Evolutionary conservation across 92 coral and sea anemone genomes (phyloP).

Genomic region (Porites lobata): DNA sequence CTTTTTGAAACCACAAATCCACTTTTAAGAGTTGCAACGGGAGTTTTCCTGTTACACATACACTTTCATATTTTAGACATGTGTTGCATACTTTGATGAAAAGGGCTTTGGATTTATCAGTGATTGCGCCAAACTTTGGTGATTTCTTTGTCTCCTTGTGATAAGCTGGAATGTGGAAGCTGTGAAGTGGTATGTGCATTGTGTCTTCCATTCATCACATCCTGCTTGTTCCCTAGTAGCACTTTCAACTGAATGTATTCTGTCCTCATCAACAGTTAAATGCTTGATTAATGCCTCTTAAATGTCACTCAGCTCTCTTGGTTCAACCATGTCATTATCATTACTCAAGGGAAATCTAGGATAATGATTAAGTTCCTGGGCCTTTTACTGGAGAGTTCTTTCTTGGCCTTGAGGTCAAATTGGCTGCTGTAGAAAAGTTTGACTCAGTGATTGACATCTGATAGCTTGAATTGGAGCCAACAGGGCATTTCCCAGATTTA

Average conservation of each 20-base stretch:
- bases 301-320: too few relatives aligned
- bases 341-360: not conserved
- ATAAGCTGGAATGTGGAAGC: constrained; percentile 7
- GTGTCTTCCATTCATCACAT: not conserved
- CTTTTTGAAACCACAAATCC: too few relatives aligned
- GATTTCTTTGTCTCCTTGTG: constrained; percentile 7
- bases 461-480: not conserved
- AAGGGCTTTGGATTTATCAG: constrained; percentile 61
- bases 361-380: not conserved
- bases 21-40: constrained; percentile 33
- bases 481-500: too few relatives aligned
- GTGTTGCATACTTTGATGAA: constrained; percentile 50
- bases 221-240: not conserved
- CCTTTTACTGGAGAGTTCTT: not conserved
- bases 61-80: constrained; percentile 72
- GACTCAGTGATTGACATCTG: not conserved
- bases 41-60: constrained; percentile 41
- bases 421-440: not conserved
- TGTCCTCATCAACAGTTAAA: not conserved
- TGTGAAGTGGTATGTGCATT: not conserved
- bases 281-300: not conserved
- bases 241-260: not conserved
- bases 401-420: not conserved
- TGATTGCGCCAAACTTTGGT: not conserved
- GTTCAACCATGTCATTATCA: too few relatives aligned